Base-by-base conservation (phyloP, 2,888 invertebrate genomes). In the Stenodera caucasica region DNA sequence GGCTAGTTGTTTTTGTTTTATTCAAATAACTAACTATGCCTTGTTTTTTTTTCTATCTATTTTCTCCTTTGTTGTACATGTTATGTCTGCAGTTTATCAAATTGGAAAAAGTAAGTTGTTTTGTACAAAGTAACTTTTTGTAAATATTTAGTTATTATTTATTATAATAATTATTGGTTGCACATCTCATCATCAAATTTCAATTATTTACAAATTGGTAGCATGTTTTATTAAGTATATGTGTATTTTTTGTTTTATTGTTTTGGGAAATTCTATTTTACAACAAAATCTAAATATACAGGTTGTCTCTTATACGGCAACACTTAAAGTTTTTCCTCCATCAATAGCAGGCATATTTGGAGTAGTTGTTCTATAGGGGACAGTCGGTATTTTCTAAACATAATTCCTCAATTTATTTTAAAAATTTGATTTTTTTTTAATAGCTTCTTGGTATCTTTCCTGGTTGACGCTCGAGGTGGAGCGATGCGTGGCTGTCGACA, bases 401-500 rank as follows among this genome's bases (percentile, higher is more conserved):
- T 12, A 5, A 23, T 55, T 45, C 14, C 26, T 6, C 15, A 15
- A 26, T 9, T 40, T 23, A 9, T 5, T 15, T 0, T 7, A 50
- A 12, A 3, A 9, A 29, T n/a, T 1, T 52, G 14, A 7, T 33
- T 32, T 49, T 52, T 8, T 15, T 11, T 51, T 12, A 15, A 7
- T 80, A 95, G 94, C 76, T 99, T 99, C 85, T 86, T 99, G 81
- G 98, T 99, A 74, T 98, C 98, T 70, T 99, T 99, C 83, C 89
- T 99, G 85, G 99, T 99, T 71, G 99, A 99, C 79, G 99, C 99
- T 0, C 89, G 98, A 14, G 99, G 99, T 18, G 99, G 98, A 7
- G 96, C 98, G 18, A 98, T 99, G 98, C 89, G 96, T 70, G 98
- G 98, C 15, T 98, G 98, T 80, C 90, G 99, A 6, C 97, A 99